Evolutionary conservation across 2,113 vertebrate species (phyloP).

Genomic region (Crotophaga sulcirostris): DNA sequence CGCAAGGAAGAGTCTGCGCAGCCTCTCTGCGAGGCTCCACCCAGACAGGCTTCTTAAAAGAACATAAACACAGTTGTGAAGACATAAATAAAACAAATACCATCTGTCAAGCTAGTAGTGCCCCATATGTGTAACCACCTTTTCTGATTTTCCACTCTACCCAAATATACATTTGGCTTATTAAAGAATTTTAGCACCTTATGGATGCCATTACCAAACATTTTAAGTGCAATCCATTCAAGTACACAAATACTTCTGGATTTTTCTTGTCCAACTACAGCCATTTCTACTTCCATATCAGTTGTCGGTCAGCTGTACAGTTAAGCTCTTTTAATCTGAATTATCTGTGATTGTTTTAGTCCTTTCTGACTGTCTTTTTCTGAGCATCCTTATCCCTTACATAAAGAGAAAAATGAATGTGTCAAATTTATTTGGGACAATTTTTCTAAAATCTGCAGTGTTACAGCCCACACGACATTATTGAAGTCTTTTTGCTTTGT

Average conservation of each 20-base stretch:
- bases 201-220: conserved; percentile 17
- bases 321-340: background rate
- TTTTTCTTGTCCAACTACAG: background rate
- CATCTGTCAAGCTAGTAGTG: conserved; percentile 46
- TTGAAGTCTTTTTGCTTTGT: background rate
- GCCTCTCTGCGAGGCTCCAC: conserved; percentile 9
- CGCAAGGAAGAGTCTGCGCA: background rate
- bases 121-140: conserved; percentile 38
- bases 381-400: background rate
- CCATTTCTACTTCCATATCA: background rate
- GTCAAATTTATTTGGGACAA: background rate
- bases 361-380: background rate
- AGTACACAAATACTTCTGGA: background rate
- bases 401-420: background rate
- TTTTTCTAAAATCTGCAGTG: background rate
- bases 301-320: background rate
- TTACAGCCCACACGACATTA: background rate
- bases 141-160: conserved; percentile 32
- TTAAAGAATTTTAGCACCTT: conserved; percentile 41
- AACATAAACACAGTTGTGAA: conserved; percentile 44
- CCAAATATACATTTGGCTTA: conserved; percentile 27
- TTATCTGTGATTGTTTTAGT: background rate
- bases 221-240: background rate
- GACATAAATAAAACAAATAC: conserved; percentile 60
- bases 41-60: conserved; percentile 35